phyloP scores from a whole-genome alignment of 2,113 vertebrate genomes.

The Caranx melampygus region DNA sequence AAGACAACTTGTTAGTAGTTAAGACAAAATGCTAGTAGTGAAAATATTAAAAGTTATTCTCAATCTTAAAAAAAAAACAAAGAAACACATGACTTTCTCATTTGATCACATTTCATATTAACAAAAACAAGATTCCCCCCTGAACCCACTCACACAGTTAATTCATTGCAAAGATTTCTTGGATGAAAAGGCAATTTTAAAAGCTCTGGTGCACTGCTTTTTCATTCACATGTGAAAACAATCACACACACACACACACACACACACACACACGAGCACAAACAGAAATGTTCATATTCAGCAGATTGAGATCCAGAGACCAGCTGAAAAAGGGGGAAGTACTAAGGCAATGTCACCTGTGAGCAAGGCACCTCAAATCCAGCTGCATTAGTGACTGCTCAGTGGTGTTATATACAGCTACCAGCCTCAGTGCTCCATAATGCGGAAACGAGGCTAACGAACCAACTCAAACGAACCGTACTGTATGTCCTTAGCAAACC shows the following conservation, averaged over 20 bases:
- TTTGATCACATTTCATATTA: background rate
- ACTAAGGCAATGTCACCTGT: background rate
- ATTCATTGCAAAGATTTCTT: background rate
- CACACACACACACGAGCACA: background rate
- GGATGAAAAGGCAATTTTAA: background rate
- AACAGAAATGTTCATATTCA: background rate
- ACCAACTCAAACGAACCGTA: constrained; percentile 14
- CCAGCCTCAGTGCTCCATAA: background rate
- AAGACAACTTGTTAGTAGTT: background rate
- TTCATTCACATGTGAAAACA: background rate
- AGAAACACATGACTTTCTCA: background rate
- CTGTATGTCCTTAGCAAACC: constrained; percentile 37
- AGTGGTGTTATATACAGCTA: background rate
- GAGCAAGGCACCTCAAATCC: constrained; percentile 14
- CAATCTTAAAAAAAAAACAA: background rate
- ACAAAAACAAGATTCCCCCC: background rate
- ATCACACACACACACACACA: background rate
- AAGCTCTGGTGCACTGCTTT: background rate
- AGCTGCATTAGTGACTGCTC: constrained; percentile 5
- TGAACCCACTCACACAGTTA: background rate
- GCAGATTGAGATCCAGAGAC: constrained; percentile 4
- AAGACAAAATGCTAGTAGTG: background rate
- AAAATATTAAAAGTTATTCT: constrained; percentile 1
- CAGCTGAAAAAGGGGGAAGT: background rate
- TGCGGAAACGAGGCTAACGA: constrained; percentile 3